Conservation (phyloP, 2,113 vertebrate species). For the Pseudorasbora parva region DNA sequence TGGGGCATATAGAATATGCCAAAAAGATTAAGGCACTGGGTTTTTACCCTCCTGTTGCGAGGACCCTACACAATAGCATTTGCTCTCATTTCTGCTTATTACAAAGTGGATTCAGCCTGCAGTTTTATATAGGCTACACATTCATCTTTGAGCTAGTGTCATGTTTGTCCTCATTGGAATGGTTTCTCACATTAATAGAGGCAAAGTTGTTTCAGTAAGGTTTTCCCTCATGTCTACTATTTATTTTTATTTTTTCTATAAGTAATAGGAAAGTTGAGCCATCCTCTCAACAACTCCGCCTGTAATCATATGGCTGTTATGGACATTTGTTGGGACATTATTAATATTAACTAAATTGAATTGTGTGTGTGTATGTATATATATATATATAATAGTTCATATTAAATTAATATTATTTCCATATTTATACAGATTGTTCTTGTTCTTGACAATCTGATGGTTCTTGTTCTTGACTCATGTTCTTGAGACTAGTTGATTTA, state of each 20-base stretch:
- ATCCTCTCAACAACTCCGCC: background rate
- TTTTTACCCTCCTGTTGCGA: background rate
- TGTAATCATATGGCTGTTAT: background rate
- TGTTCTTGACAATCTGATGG: too few species aligned
- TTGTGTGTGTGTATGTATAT: too few species aligned
- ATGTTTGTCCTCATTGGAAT: conserved; percentile 27
- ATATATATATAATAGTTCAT: background rate
- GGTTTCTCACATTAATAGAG: conserved; percentile 25
- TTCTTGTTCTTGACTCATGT: too few species aligned
- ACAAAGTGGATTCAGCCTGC: conserved; percentile 30
- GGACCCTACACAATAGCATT: conserved; percentile 25
- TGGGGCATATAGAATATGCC: conserved; percentile 48
- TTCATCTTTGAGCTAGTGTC: conserved; percentile 42
- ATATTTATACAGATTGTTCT: background rate
- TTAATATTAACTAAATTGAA: too few species aligned
- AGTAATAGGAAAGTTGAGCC: background rate
- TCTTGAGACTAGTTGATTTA: background rate
- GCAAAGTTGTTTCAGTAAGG: background rate
- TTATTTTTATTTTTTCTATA: background rate
- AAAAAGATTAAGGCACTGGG: conserved; percentile 50
- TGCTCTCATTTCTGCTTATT: conserved; percentile 47
- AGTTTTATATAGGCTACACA: conserved; percentile 38
- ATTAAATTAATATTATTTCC: background rate
- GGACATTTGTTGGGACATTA: background rate
- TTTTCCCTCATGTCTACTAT: background rate